These are phyloP conservation scores for Magallana gigas DNA, from an alignment of 1,140 invertebrate species.

Conservation along the genomic window DNA sequence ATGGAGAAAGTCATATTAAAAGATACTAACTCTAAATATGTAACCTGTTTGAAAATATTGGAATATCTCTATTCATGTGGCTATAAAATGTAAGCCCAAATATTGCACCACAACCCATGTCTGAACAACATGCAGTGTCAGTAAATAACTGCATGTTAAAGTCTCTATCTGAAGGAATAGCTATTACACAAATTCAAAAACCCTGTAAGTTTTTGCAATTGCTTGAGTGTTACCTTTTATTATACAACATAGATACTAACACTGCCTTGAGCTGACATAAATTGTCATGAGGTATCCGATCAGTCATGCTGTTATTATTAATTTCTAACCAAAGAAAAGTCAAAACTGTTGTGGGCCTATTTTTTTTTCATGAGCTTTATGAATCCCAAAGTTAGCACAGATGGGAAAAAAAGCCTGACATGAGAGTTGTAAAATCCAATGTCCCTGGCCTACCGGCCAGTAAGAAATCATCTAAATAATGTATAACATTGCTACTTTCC, in stretches of 20 bases:
- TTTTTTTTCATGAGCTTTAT: too few species aligned
- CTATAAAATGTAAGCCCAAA: too few species aligned
- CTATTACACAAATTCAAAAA: slow-evolving; percentile 23
- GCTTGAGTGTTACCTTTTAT: background rate
- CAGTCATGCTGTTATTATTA: too few species aligned
- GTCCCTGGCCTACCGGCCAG: too few species aligned
- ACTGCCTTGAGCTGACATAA: background rate
- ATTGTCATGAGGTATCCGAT: too few species aligned
- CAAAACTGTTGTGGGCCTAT: too few species aligned
- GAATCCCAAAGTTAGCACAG: too few species aligned
- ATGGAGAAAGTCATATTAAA: slow-evolving; percentile 45
- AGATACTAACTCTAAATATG: slow-evolving; percentile 53
- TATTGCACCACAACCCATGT: slow-evolving; percentile 7
- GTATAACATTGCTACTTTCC: too few species aligned
- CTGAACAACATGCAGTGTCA: slow-evolving; percentile 40
- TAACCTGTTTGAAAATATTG: background rate
- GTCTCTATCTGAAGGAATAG: slow-evolving; percentile 9
- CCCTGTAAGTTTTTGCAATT: background rate
- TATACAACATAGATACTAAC: background rate
- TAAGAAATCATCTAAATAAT: too few species aligned
- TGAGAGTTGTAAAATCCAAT: too few species aligned
- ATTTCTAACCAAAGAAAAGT: too few species aligned
- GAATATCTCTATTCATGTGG: slow-evolving; percentile 39
- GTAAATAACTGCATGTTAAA: background rate
- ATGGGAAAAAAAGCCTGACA: too few species aligned